Evolutionary conservation across 92 coral and sea anemone genomes (phyloP), one percentile per base, ranked within the genome.

Genomic region (Heteractis magnifica): DNA sequence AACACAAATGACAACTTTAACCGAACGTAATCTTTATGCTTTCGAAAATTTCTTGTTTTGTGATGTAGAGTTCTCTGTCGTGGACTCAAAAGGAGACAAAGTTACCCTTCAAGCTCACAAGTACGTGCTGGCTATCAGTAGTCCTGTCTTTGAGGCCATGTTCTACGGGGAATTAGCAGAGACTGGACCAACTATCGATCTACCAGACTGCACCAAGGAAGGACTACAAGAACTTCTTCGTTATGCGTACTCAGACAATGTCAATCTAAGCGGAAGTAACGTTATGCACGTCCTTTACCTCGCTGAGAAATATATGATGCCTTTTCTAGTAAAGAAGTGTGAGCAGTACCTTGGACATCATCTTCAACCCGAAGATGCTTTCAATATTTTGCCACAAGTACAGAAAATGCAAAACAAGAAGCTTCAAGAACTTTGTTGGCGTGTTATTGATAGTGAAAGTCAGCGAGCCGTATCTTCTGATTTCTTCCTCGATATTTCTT

Each of bases 221-320:
- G 44, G 44, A 34, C 44, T 34, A 34, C 44, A 91, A 48, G 92
- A 93, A 77, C 78, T 88, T 41, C 78, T 93, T 62, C 91, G 92
- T 73, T 93, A 88, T 75, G 70, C 90, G 5, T 92, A 87, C 77
- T 56, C 71, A 72, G 86, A 86, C 52, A 82, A 86, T 21, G 85
- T 58, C 52, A 79, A 34, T 16, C 62, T 79, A 15, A 71, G 15
- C 70, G 74, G 55, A 4, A 64, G 74, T 75, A 87, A 82, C 72
- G 90, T 85, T 7, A 55, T 85, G 74, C 71, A 79, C 9, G 84
- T 91, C 23, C 6, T 88, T 78, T 77, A 85, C 49, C 86, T 87
- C 15, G 90, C 93, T 52, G 87, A 90, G 88, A 87, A 90, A 75
- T 90, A 87, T 80, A 77, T 60, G 76, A 79, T 91, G 71, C 94